Conservation (phyloP, 1,140 invertebrate species). For the Drosophila nigrodunni region DNA sequence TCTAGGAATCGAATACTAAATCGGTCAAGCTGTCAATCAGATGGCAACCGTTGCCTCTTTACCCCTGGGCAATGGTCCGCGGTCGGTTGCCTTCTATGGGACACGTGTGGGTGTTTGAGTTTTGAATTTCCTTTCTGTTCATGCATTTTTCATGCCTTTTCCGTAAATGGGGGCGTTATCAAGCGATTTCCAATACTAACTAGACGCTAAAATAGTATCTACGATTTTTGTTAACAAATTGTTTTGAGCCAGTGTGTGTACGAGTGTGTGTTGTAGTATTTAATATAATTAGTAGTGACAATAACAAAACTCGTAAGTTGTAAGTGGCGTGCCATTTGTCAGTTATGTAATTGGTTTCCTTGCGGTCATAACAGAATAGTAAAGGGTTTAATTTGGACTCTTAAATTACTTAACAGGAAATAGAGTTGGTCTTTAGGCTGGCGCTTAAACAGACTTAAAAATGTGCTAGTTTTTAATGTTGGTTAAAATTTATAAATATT, state of each 20-base stretch:
- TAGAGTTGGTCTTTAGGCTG: not conserved
- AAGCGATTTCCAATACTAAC: constrained; percentile 45
- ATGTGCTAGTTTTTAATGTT: too few relatives aligned
- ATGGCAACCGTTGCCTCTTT: constrained; percentile 28
- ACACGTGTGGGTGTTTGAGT: constrained; percentile 63
- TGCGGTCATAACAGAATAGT: not conserved
- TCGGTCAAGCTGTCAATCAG: constrained; percentile 78
- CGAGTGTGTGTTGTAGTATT: constrained; percentile 42
- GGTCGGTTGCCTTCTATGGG: not conserved
- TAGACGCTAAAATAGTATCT: constrained; percentile 30
- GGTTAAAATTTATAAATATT: too few relatives aligned
- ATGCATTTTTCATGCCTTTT: constrained; percentile 67
- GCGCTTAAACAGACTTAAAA: too few relatives aligned
- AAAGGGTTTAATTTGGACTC: constrained; percentile 49
- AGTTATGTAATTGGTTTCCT: constrained; percentile 37
- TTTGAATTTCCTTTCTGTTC: constrained; percentile 77
- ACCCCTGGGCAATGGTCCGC: not conserved
- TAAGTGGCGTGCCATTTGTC: constrained; percentile 38
- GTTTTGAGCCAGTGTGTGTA: constrained; percentile 49
- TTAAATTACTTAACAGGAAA: constrained; percentile 54
- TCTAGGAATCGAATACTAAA: constrained; percentile 38
- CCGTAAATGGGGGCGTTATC: constrained; percentile 55
- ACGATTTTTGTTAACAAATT: constrained; percentile 60
- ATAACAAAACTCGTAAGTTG: constrained; percentile 42
- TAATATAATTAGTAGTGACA: constrained; percentile 78